Evolutionary conservation across 2,113 vertebrate genomes (phyloP).

Genomic region (Sisor rabdophorus): DNA sequence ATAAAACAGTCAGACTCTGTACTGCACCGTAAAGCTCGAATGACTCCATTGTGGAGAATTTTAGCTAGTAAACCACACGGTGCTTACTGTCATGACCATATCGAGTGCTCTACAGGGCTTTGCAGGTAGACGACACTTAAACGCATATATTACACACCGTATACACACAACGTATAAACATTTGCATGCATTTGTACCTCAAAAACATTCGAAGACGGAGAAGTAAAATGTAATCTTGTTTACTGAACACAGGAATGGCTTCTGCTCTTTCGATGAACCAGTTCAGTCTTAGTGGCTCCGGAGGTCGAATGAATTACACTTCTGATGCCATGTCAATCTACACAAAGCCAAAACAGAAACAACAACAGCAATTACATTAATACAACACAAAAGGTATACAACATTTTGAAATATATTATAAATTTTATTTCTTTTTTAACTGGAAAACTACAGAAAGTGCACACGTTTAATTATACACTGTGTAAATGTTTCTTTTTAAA

Average conservation of each 20-base stretch:
- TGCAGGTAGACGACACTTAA: conserved; percentile 39
- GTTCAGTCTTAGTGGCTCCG: conserved; percentile 36
- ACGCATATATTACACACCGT: background rate
- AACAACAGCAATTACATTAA: background rate
- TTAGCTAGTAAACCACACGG: conserved; percentile 44
- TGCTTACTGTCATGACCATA: conserved; percentile 40
- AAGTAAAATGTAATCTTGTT: background rate
- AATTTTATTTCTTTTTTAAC: background rate
- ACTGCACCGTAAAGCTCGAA: conserved; percentile 32
- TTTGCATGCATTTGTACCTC: background rate
- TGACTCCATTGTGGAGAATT: conserved; percentile 48
- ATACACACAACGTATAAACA: no score
- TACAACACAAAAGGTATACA: background rate
- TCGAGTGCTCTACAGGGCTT: conserved; percentile 42
- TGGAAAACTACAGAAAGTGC: background rate
- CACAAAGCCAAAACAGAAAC: background rate
- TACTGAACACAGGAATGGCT: conserved; percentile 40
- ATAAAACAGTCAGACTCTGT: conserved; percentile 9
- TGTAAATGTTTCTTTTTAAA: background rate
- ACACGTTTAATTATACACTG: background rate
- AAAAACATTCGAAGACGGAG: background rate
- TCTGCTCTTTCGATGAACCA: conserved; percentile 43
- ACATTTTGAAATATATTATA: background rate
- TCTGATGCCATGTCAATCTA: background rate
- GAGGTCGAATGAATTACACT: background rate